These are phyloP conservation scores for Sitta europaea DNA, from an alignment of 2,113 vertebrate species.

Conservation along the genomic window DNA sequence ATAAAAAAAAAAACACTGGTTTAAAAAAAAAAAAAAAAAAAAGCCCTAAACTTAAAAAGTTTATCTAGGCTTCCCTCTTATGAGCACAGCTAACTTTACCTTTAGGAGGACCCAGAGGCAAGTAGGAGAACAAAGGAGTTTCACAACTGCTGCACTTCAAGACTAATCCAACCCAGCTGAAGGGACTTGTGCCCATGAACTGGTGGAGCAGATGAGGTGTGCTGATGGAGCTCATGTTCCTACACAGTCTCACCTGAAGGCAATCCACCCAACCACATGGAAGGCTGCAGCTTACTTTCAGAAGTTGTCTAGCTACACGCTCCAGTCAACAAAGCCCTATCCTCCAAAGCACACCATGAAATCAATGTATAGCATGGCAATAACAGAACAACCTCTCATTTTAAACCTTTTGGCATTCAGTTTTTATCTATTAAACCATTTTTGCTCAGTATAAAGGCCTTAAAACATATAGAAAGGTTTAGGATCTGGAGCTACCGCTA, in stretches of 20 bases:
- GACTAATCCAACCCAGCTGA: not conserved
- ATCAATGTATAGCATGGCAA: not conserved
- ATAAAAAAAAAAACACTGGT: not conserved
- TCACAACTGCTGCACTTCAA: accelerated
- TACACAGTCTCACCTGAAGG: not conserved
- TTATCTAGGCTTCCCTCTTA: accelerated
- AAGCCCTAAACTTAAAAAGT: not conserved
- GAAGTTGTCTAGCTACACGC: not conserved
- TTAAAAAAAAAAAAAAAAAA: not conserved
- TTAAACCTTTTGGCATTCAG: not conserved
- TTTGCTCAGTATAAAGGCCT: not conserved
- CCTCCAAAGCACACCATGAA: not conserved
- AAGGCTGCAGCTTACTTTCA: not conserved
- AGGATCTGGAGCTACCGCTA: not conserved
- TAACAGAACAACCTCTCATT: not conserved
- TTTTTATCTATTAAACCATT: not conserved
- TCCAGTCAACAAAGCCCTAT: not conserved
- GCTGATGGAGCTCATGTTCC: not conserved
- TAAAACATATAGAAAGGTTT: not conserved
- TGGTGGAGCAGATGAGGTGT: not conserved
- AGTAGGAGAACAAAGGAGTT: accelerated
- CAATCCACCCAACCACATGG: accelerated
- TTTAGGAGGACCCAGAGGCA: accelerated
- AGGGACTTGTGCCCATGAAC: not conserved
- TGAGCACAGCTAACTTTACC: accelerated